Evolutionary conservation across 2,888 invertebrate genomes (phyloP).

Genomic region (Minunthozetes semirufus): DNA sequence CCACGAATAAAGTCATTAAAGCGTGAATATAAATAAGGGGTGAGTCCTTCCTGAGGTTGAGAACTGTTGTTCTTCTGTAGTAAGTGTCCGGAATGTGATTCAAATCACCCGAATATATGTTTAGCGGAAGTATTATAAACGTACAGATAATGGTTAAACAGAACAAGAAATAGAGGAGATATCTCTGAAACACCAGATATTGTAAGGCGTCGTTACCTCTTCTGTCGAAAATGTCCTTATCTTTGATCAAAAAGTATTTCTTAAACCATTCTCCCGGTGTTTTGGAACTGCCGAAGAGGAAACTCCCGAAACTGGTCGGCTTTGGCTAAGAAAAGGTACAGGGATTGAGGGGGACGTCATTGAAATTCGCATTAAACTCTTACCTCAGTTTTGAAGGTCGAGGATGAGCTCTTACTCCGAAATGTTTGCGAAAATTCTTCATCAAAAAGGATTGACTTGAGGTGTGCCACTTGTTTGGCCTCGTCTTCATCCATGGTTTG

Average conservation of each 20-base stretch:
- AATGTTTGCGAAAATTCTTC: too few species aligned
- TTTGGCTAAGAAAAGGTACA: too few species aligned
- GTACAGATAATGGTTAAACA: slow-evolving; percentile 72
- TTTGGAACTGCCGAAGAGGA: too few species aligned
- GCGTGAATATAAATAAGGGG: slow-evolving; percentile 35
- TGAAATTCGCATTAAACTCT: neutral
- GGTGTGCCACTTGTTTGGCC: too few species aligned
- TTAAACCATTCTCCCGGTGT: slow-evolving; percentile 3
- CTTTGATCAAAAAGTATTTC: slow-evolving; percentile 49
- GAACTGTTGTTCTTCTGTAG: slow-evolving; percentile 82
- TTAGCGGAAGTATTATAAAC: slow-evolving; percentile 77
- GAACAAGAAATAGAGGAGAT: slow-evolving; percentile 71
- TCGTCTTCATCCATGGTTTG: too few species aligned
- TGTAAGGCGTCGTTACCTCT: slow-evolving; percentile 88
- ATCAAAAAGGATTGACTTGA: too few species aligned
- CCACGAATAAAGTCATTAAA: slow-evolving; percentile 10
- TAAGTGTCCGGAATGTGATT: slow-evolving; percentile 47
- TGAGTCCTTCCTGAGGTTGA: slow-evolving; percentile 59
- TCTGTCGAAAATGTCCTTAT: slow-evolving; percentile 62
- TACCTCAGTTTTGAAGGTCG: neutral
- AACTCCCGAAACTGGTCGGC: too few species aligned
- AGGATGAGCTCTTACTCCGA: too few species aligned
- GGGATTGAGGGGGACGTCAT: too few species aligned
- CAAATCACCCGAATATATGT: slow-evolving; percentile 63
- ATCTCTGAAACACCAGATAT: slow-evolving; percentile 86